Evolutionary conservation across 1,140 invertebrate species (phyloP).

Genomic region (Zophobas morio): DNA sequence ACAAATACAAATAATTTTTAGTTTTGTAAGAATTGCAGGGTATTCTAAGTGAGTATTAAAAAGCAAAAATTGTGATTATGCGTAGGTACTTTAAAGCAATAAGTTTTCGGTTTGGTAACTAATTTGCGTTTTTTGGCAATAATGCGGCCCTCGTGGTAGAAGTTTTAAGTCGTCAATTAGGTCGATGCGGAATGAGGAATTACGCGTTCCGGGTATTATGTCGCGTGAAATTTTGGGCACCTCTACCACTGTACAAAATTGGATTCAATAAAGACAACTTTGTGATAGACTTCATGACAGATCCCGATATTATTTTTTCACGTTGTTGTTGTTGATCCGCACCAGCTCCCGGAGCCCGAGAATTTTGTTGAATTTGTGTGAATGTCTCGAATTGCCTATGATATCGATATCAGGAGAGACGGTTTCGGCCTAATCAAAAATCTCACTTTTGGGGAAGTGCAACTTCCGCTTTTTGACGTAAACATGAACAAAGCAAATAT

Average conservation of each 20-base stretch:
- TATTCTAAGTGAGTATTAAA: too few relatives aligned
- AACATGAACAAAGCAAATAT: not conserved
- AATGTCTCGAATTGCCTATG: not conserved
- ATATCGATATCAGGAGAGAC: not conserved
- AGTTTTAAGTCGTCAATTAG: not conserved
- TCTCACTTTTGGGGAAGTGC: not conserved
- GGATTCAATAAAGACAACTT: not conserved
- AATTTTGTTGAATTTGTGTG: not conserved
- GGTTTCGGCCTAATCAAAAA: slow-evolving; percentile 10
- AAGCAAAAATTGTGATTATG: too few relatives aligned
- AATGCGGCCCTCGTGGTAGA: too few relatives aligned
- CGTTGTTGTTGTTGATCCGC: too few relatives aligned
- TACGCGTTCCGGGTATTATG: slow-evolving; percentile 1
- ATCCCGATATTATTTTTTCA: not conserved
- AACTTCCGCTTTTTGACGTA: not conserved
- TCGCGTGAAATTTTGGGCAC: not conserved
- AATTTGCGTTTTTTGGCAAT: too few relatives aligned
- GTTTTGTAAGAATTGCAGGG: too few relatives aligned
- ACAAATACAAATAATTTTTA: too few relatives aligned
- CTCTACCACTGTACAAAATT: too few relatives aligned
- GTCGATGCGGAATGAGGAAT: not conserved
- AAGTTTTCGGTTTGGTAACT: too few relatives aligned
- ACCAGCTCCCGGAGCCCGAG: not conserved
- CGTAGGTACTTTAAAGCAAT: too few relatives aligned
- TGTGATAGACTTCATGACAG: not conserved